A percentile compares a stretch with the other conserved stretches of the same genome.
These are phyloP conservation scores for Rhincodon typus DNA, from an alignment of 2,797 vertebrate genomes.

Conservation along the genomic window DNA sequence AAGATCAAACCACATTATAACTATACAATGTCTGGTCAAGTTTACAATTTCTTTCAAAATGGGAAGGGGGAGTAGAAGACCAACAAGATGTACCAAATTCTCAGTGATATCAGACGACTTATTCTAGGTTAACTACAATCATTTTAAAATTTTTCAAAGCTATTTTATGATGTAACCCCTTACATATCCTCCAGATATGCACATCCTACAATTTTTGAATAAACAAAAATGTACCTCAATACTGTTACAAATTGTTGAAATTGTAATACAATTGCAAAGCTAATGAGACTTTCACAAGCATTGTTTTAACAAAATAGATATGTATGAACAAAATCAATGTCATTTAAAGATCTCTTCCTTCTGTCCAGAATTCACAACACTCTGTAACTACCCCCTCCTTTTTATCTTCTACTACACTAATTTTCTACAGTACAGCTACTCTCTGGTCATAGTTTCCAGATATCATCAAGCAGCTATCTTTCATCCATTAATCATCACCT, in stretches of 20 bases:
- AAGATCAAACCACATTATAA: neutral
- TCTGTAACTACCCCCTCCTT: neutral
- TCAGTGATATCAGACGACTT: neutral
- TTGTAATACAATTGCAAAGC: neutral
- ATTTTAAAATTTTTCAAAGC: slow-evolving; percentile 3
- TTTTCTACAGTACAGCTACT: neutral
- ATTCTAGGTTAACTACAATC: neutral
- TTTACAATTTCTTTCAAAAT: neutral
- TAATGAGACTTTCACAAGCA: neutral
- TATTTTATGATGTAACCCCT: neutral
- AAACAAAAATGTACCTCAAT: neutral
- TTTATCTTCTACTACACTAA: neutral
- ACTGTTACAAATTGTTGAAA: neutral
- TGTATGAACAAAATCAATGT: slow-evolving; percentile 8
- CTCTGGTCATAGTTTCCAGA: neutral
- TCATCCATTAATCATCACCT: neutral
- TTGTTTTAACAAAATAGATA: slow-evolving; percentile 8
- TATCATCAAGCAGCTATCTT: neutral
- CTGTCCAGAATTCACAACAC: neutral
- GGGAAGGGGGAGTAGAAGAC: neutral
- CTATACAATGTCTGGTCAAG: neutral
- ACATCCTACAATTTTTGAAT: neutral
- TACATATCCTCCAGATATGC: neutral
- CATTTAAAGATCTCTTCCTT: neutral
- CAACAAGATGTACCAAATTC: neutral